A percentile compares a stretch with the other conserved stretches of the same genome.
These are phyloP conservation scores for Rotaria socialis DNA, from an alignment of 2,888 invertebrate genomes.

Conservation along the genomic window DNA sequence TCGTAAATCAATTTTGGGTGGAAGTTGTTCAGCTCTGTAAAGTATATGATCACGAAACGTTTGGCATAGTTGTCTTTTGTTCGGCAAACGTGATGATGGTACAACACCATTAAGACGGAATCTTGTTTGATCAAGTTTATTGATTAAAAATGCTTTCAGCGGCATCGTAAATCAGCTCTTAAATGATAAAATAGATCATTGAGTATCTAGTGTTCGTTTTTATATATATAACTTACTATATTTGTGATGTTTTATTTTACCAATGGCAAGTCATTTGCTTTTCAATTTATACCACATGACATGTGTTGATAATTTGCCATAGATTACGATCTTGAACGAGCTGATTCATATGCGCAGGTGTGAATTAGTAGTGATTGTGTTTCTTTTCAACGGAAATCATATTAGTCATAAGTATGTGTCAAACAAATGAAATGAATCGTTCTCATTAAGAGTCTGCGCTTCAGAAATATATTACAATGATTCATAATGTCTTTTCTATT, in stretches of 20 bases:
- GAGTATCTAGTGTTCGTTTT: background rate
- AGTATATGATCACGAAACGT: background rate
- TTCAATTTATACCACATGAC: background rate
- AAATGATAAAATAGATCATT: background rate
- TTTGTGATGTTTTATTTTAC: background rate
- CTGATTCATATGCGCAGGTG: background rate
- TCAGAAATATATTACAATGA: too few species aligned
- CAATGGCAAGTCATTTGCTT: background rate
- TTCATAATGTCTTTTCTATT: too few species aligned
- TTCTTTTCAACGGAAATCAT: background rate
- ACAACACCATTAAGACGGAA: background rate
- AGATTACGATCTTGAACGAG: background rate
- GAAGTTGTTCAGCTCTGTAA: background rate
- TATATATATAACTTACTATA: background rate
- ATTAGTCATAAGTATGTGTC: background rate
- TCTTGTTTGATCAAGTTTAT: background rate
- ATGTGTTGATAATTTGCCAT: background rate
- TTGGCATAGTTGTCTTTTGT: background rate
- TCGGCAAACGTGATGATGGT: background rate
- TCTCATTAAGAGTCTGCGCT: background rate
- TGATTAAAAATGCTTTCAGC: background rate
- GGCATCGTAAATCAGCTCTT: background rate
- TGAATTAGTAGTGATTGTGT: background rate
- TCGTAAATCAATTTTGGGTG: constrained; percentile 10
- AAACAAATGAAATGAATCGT: background rate